Base-by-base conservation (phyloP, 2,113 vertebrate genomes). In the Thalassoma bifasciatum region DNA sequence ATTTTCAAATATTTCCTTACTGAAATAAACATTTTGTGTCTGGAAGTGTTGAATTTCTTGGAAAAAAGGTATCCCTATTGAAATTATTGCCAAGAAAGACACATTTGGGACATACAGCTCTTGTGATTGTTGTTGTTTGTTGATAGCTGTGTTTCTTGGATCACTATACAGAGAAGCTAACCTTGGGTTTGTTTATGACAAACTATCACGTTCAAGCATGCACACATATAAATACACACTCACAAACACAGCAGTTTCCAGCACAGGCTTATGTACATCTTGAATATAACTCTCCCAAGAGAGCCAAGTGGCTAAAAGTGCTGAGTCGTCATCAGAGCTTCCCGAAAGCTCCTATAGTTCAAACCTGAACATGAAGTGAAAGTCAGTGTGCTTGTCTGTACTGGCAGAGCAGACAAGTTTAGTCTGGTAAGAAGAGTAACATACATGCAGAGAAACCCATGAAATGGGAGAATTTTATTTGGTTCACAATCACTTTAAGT, bases 301-400 rank as follows among this genome's bases (percentile, higher is more conserved):
- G 37, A 63, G 51, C 38, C 16, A 22, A 4, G 14, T 30, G 16
- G 5, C 68, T 10, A 70, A 51, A 84, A 64, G 19, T 46, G 64
- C 78, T 61, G 75, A 86, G 42, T 72, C 36, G 0, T 66, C 22
- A 67, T 65, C 46, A 52, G 53, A 57, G 53, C 56, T 76, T 77
- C 46, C 66, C 37, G 26, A 65, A 72, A 58, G 36, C 46, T 65
- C 61, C 40, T 38, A 6, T 38, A 63, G 23, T 57, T 70, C 34
- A 68, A 75, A 51, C 49, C 50, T 42, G 26, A 73, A 80, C 46
- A 70, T 69, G 73, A 87, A 87, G 86, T 80, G 68, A 83, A 88
- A 89, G 50, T 75, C 38, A 37, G 6, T 14, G 8, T 30, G 26
- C 24, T 7, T 2, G 8, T 10, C 3, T 65, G 38, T 62, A 56